A percentile compares a stretch with the other conserved stretches of the same genome.
phyloP scores from a whole-genome alignment of 1,140 invertebrate genomes.

The Dermatophagoides farinae region DNA sequence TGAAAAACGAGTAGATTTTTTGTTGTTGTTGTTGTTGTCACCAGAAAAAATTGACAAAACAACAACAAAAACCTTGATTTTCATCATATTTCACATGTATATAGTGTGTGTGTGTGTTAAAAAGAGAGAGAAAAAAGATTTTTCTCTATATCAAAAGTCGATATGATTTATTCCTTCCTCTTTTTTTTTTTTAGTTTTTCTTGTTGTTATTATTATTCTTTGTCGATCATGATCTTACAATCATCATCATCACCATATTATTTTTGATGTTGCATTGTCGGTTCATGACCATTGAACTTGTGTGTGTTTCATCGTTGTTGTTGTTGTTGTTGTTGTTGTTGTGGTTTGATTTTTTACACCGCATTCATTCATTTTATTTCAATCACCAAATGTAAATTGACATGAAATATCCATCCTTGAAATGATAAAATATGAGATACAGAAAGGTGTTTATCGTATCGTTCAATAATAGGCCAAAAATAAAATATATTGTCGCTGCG shows the following conservation, averaged over 20 bases:
- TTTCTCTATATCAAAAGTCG: not conserved
- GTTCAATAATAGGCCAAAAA: not conserved
- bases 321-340: not conserved
- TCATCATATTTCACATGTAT: too few species aligned
- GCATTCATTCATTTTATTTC: not conserved
- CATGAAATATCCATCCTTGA: not conserved
- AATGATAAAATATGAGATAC: not conserved
- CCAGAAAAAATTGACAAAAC: too few species aligned
- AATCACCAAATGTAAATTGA: not conserved
- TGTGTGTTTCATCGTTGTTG: not conserved
- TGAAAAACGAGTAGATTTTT: not conserved
- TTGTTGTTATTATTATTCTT: not conserved
- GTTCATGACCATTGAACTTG: not conserved
- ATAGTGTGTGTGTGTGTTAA: too few species aligned
- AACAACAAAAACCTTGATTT: too few species aligned
- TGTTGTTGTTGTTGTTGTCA: too few species aligned
- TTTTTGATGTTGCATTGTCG: not conserved
- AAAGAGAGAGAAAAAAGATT: not conserved
- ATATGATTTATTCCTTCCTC: conserved; percentile 5
- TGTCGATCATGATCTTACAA: not conserved
- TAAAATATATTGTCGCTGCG: too few species aligned
- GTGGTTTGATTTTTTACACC: not conserved
- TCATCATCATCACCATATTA: not conserved
- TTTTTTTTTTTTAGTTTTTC: not conserved
- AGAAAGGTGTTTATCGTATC: not conserved